These are phyloP conservation scores for Onychomys arenicola DNA, from an alignment of 2,797 vertebrate species.

Conservation along the genomic window DNA sequence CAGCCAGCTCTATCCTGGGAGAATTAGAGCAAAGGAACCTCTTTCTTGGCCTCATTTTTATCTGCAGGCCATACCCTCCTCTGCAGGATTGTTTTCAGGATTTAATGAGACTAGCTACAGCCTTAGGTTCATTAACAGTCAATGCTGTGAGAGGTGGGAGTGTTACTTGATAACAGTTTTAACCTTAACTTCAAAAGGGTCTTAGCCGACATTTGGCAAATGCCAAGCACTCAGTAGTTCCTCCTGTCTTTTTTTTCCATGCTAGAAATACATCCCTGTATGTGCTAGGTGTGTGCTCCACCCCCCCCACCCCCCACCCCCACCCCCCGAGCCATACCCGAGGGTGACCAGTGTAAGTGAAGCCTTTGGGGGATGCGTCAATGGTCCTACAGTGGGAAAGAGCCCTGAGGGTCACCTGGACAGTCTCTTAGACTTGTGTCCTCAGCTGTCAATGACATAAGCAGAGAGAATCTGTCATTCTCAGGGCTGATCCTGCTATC, in stretches of 20 bases:
- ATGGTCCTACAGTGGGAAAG: not conserved
- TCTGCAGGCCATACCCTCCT: not conserved
- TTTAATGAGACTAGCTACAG: not conserved
- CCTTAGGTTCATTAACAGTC: not conserved
- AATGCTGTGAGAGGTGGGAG: not conserved
- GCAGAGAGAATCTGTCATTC: not conserved
- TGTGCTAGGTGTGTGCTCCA: not conserved
- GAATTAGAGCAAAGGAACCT: not conserved
- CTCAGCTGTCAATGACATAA: not conserved
- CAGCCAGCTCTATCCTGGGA: not conserved
- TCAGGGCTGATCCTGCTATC: not conserved
- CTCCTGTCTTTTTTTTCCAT: too few relatives aligned
- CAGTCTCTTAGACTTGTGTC: not conserved
- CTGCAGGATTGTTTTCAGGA: not conserved
- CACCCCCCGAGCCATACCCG: too few relatives aligned
- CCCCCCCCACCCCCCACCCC: too few relatives aligned
- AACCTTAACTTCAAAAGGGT: not conserved
- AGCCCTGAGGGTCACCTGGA: not conserved
- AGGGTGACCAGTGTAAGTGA: not conserved
- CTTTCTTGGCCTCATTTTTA: not conserved
- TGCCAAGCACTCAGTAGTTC: not conserved
- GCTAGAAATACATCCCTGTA: not conserved
- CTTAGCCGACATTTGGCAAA: constrained; percentile 27
- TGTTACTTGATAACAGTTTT: not conserved
- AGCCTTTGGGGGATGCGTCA: not conserved